A percentile compares a stretch with the other conserved stretches of the same genome.
phyloP scores from a whole-genome alignment of 1,140 invertebrate species.

The Goniozus legneri region DNA sequence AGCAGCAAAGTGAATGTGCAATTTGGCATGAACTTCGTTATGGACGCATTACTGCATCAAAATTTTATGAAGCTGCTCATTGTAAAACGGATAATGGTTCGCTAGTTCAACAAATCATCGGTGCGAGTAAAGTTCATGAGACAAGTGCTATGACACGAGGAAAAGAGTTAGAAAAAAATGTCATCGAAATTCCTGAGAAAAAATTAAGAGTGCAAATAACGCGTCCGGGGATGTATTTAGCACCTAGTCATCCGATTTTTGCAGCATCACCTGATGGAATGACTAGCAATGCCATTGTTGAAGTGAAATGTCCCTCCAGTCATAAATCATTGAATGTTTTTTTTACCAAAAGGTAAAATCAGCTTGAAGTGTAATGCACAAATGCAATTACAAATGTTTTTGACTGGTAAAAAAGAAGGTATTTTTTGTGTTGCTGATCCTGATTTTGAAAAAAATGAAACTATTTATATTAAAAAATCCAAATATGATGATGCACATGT shows the following conservation, averaged over 20 bases:
- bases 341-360: slow-evolving; percentile 20
- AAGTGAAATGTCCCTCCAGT: slow-evolving; percentile 37
- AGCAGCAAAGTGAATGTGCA: slow-evolving; percentile 16
- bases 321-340: slow-evolving; percentile 18
- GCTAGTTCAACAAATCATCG: slow-evolving; percentile 34
- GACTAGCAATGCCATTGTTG: slow-evolving; percentile 24
- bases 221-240: slow-evolving; percentile 23
- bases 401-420: not conserved
- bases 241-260: slow-evolving; percentile 23
- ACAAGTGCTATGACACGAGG: slow-evolving; percentile 34
- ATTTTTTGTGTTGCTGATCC: not conserved
- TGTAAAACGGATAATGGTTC: slow-evolving; percentile 36
- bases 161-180: slow-evolving; percentile 33
- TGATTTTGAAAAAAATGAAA: slow-evolving; percentile 13
- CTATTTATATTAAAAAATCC: slow-evolving; percentile 9
- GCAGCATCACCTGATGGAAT: slow-evolving; percentile 41
- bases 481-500: slow-evolving; percentile 20
- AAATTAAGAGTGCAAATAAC: slow-evolving; percentile 10
- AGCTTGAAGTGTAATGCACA: slow-evolving; percentile 27
- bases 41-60: slow-evolving; percentile 45
- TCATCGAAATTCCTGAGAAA: slow-evolving; percentile 18
- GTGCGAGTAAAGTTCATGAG: slow-evolving; percentile 26
- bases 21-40: slow-evolving; percentile 41
- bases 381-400: slow-evolving; percentile 31
- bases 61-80: slow-evolving; percentile 36